Base-by-base conservation (phyloP, 2,113 vertebrate genomes). In the Tamias sibiricus region DNA sequence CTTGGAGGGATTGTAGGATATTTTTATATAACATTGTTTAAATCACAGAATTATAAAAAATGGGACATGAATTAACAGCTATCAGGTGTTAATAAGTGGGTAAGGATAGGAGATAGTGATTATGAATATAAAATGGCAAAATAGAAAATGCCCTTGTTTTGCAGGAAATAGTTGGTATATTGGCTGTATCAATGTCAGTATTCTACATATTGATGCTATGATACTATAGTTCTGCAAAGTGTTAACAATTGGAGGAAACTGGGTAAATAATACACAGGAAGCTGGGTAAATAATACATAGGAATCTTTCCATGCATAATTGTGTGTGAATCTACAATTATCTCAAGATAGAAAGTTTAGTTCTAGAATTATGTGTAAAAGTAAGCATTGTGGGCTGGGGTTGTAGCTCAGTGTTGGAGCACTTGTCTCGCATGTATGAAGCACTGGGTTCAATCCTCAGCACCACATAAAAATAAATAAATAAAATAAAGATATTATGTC, bases 301-400 rank as follows among this genome's bases (percentile, higher is more conserved):
- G 49, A 72, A 59, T 68, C 7, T 54, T 9, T 91, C 47, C 90
- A 19, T 47, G 42, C 76, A 91, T 49, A 57, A 72, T 3, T 80
- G 22, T 16, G 40, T 52, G 49, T 52, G 14, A 52, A 17, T 52
- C 13, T 52, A 52, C 14, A 52, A 52, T 52, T 52, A 52, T 83
- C 4, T 83, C 44, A 92, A 87, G 74, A 87, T 69, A 42, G 72
- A 93, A 95, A 90, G 8, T 30, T 77, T 35, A 49, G 69, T 74
- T 89, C 44, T 40, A 84, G 93, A 90, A 76, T 64, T 89, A 28
- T 30, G 22, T 72, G 26, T 59, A 85, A 91, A 75, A 95, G 71
- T 92, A 49, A 49, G 42, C 11, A n/a, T n/a, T n/a, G n/a, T n/a
- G n/a, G n/a, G n/a, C n/a, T n/a, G n/a, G n/a, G n/a, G n/a, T n/a